These are phyloP conservation scores for Drosophila pachea DNA, from an alignment of 1,140 invertebrate species.

Conservation along the genomic window DNA sequence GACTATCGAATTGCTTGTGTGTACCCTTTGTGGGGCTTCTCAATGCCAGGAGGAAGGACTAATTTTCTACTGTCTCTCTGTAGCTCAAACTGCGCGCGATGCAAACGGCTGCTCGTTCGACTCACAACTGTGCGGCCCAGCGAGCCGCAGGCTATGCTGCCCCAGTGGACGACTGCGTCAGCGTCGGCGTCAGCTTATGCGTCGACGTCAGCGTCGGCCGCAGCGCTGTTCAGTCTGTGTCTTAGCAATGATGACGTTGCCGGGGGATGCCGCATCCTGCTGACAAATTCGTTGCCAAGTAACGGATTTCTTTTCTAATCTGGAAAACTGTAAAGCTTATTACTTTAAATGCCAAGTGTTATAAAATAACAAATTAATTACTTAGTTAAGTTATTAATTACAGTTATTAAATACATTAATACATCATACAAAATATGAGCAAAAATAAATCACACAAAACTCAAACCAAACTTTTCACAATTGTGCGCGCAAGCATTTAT, in stretches of 20 bases:
- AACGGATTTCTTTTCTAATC: background rate
- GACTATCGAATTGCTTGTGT: conserved; percentile 16
- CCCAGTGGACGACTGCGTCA: conserved; percentile 32
- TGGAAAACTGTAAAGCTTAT: background rate
- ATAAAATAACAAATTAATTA: no score
- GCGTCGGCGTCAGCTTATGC: conserved; percentile 16
- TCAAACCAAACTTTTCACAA: background rate
- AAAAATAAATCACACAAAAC: background rate
- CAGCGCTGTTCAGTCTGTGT: conserved; percentile 8
- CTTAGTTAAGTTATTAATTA: no score
- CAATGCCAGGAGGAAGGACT: conserved; percentile 7
- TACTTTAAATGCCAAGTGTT: no score
- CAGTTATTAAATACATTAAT: no score
- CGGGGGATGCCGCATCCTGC: conserved; percentile 57
- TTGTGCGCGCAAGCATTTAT: background rate
- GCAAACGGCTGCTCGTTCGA: conserved; percentile 67
- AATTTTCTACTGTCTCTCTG: background rate
- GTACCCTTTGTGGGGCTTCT: conserved; percentile 41
- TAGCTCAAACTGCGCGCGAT: conserved; percentile 58
- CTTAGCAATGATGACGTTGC: conserved; percentile 30
- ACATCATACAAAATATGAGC: no score
- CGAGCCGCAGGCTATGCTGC: conserved; percentile 51
- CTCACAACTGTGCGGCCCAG: conserved; percentile 61
- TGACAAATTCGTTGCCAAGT: background rate
- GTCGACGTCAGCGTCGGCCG: conserved; percentile 2